phyloP scores from a whole-genome alignment of 2,113 vertebrate species.

The Hystrix cristata region DNA sequence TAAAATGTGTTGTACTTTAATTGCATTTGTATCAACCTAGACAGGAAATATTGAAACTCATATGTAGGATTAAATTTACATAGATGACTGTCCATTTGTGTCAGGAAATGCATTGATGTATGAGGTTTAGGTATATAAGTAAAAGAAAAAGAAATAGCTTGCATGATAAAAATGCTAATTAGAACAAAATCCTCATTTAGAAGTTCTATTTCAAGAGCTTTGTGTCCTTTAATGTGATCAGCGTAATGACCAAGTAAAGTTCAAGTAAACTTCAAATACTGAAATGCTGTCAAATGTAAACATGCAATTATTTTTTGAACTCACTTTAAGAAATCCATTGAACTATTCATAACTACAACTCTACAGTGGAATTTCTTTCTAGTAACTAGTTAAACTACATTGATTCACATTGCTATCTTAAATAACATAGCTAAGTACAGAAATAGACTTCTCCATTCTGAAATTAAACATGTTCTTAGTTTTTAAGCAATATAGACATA shows the following conservation, averaged over 20 bases:
- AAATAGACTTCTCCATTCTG: not conserved
- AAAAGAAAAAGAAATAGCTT: not conserved
- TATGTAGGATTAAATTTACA: slow-evolving; percentile 37
- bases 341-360: not conserved
- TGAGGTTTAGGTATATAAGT: not conserved
- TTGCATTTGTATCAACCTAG: not conserved
- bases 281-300: slow-evolving; percentile 56
- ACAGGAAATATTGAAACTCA: slow-evolving; percentile 48
- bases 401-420: slow-evolving; percentile 14
- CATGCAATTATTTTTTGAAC: not conserved
- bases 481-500: not conserved
- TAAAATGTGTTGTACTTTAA: not conserved
- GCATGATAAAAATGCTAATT: slow-evolving; percentile 20
- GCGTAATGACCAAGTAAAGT: slow-evolving; percentile 20
- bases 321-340: slow-evolving; percentile 7
- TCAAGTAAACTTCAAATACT: slow-evolving; percentile 50
- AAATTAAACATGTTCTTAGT: slow-evolving; percentile 17
- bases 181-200: slow-evolving; percentile 24
- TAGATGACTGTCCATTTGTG: slow-evolving; percentile 11
- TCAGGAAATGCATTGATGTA: not conserved
- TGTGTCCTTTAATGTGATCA: slow-evolving; percentile 17
- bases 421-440: not conserved
- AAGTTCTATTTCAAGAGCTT: slow-evolving; percentile 46
- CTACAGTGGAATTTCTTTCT: not conserved
- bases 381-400: not conserved